These are phyloP conservation scores for Hipposideros armiger DNA, from an alignment of 2,113 vertebrate species.

Conservation along the genomic window DNA sequence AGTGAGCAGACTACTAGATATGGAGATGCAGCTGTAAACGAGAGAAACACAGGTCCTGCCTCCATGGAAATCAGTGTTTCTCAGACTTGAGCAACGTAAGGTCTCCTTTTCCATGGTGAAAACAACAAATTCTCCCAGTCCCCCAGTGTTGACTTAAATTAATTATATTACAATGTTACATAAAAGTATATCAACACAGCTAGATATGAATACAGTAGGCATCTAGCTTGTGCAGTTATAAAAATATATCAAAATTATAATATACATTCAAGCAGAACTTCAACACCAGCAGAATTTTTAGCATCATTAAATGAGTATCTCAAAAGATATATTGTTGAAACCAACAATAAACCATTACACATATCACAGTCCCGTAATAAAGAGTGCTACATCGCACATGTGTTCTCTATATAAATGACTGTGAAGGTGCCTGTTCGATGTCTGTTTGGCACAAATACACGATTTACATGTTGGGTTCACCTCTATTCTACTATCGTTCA, in stretches of 20 bases:
- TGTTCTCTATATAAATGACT: background rate
- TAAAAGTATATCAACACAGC: conserved; percentile 34
- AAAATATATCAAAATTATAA: background rate
- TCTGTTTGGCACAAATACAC: background rate
- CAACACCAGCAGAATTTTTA: conserved; percentile 16
- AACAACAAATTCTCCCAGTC: background rate
- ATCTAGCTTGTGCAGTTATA: background rate
- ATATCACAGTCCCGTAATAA: background rate
- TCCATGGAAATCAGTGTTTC: background rate
- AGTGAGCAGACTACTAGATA: background rate
- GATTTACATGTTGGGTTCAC: background rate
- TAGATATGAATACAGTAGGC: background rate
- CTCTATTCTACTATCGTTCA: background rate
- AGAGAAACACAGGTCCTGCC: background rate
- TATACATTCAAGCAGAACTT: background rate
- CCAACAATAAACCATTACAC: background rate
- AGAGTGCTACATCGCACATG: background rate
- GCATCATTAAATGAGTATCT: background rate
- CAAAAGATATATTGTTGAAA: background rate
- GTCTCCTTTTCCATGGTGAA: background rate
- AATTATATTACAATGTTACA: background rate
- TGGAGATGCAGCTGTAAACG: background rate
- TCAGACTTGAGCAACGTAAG: background rate
- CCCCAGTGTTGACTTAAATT: background rate
- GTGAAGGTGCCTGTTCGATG: conserved; percentile 8